These are phyloP conservation scores for Heteromyza rotundicornis DNA, from an alignment of 2,888 invertebrate genomes.

Conservation along the genomic window DNA sequence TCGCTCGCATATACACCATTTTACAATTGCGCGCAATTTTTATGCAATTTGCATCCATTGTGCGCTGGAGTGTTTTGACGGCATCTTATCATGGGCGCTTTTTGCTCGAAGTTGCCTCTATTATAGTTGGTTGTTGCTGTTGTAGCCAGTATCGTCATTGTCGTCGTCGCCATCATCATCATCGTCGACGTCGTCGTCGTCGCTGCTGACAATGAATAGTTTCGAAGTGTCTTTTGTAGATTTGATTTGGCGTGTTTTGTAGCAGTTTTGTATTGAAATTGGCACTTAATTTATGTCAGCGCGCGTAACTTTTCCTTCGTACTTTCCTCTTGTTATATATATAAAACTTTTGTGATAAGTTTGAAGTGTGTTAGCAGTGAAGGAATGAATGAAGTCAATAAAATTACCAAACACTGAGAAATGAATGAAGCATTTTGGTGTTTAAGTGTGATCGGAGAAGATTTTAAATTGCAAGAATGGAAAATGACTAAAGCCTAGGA, in stretches of 20 bases:
- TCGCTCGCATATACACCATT: neutral
- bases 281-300: constrained; percentile 42
- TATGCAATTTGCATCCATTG: constrained; percentile 21
- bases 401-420: neutral
- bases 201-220: neutral
- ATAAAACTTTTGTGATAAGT: neutral
- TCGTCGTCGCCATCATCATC: neutral
- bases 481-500: too few relatives aligned
- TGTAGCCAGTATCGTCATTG: neutral
- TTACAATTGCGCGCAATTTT: constrained; percentile 12
- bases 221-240: constrained; percentile 10
- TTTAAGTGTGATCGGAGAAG: too few relatives aligned
- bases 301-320: too few relatives aligned
- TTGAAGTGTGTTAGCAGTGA: neutral
- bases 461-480: too few relatives aligned
- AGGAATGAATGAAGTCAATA: neutral
- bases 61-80: constrained; percentile 26
- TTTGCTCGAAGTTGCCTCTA: too few relatives aligned
- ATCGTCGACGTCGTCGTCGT: neutral
- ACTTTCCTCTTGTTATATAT: too few relatives aligned
- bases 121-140: too few relatives aligned
- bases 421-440: too few relatives aligned
- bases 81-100: constrained; percentile 34
- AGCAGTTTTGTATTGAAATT: constrained; percentile 36
- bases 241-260: constrained; percentile 23